Conservation (phyloP, 2,888 invertebrate species). For the Cheilosia urbana region DNA sequence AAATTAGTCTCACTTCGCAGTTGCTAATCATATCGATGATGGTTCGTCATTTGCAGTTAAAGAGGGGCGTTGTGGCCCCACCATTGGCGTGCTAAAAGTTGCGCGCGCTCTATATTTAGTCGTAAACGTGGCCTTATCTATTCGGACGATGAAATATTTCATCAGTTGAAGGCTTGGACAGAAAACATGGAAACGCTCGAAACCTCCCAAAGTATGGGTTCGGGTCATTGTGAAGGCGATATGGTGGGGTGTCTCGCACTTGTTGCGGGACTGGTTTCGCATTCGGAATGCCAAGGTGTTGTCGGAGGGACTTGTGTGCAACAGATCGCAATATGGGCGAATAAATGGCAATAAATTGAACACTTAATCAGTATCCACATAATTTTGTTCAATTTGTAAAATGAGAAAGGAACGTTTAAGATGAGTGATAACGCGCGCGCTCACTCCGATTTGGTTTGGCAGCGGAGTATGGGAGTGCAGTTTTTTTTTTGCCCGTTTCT, state of each 20-base stretch:
- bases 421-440: constrained; percentile 80
- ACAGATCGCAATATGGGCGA: constrained; percentile 72
- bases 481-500: neutral
- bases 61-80: constrained; percentile 22
- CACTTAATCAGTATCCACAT: constrained; percentile 85
- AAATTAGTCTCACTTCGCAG: constrained; percentile 69
- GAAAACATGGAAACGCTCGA: constrained; percentile 9
- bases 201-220: constrained; percentile 66
- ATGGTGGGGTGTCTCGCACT: constrained; percentile 5
- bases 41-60: constrained; percentile 67
- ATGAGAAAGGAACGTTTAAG: constrained; percentile 83
- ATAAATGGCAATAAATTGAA: constrained; percentile 78
- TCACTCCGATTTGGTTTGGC: constrained; percentile 41
- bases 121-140: constrained; percentile 75
- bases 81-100: constrained; percentile 38
- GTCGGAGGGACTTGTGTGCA: neutral
- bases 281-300: constrained; percentile 65
- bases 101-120: constrained; percentile 74
- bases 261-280: constrained; percentile 17
- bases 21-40: constrained; percentile 74
- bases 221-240: constrained; percentile 67
- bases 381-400: constrained; percentile 85
- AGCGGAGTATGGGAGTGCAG: neutral
- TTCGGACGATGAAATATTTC: constrained; percentile 72
- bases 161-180: constrained; percentile 42